A percentile compares a stretch with the other conserved stretches of the same genome.
Conservation (phyloP, 37 sponge, comb jelly and placozoan genomes). For the Tethya wilhelma region DNA sequence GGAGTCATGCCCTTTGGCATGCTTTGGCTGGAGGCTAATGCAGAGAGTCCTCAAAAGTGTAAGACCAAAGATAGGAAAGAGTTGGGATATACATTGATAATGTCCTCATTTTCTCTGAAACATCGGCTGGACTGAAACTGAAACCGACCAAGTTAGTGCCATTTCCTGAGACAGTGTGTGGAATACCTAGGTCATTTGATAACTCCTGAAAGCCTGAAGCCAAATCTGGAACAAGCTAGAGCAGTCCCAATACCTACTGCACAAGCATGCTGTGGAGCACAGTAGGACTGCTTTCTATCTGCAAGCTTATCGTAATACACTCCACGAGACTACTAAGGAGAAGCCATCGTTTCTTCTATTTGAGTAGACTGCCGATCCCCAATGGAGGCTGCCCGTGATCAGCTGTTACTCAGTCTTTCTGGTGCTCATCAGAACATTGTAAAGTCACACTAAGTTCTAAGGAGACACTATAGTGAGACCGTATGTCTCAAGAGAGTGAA, state of each 20-base stretch:
- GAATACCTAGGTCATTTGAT: constrained; percentile 39
- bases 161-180: neutral
- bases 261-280: constrained; percentile 21
- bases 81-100: constrained; percentile 61
- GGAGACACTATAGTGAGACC: too few relatives aligned
- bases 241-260: constrained; percentile 4
- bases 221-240: constrained; percentile 17
- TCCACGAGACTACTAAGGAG: too few relatives aligned
- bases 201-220: constrained; percentile 10
- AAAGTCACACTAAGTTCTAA: too few relatives aligned
- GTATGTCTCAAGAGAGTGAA: too few relatives aligned
- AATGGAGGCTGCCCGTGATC: neutral
- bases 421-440: too few relatives aligned
- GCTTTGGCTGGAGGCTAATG: constrained; percentile 64
- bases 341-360: too few relatives aligned
- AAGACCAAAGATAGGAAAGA: too few relatives aligned
- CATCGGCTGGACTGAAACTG: constrained; percentile 24
- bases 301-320: too few relatives aligned
- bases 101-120: constrained; percentile 28
- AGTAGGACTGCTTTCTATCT: too few relatives aligned
- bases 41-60: too few relatives aligned
- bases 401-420: neutral
- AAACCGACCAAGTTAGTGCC: constrained; percentile 48
- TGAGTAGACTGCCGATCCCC: neutral
- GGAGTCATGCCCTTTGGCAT: constrained; percentile 65